Evolutionary conservation across 2,888 invertebrate genomes (phyloP), one percentile per base, ranked within the genome.

Genomic region (Muscina levida): DNA sequence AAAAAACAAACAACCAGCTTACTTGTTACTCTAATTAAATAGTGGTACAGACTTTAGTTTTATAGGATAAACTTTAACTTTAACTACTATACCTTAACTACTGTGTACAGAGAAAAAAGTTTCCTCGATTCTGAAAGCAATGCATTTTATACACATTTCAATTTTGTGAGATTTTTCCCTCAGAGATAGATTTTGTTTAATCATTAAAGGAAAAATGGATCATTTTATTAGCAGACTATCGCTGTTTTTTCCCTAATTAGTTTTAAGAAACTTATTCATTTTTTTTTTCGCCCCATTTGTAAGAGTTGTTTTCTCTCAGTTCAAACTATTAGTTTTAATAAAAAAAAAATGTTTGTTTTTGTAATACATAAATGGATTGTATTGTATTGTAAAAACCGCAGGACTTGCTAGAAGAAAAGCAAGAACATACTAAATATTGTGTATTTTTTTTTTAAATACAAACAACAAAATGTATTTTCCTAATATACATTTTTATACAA

Each of bases 331-430:
- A 75, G 62, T 79, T 78, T 78, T 72, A 48, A 72, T 82, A 74
- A 31, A 71, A 13, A 15, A 56, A 74, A 71, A 31, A 5, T 31
- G 31, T 31, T 31, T 31, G 3, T 31, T 31, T 31, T 81, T 74
- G 67, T 71, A 72, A 78, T 56, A 74, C 62, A 72, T 79, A 31
- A 31, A 72, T 77, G 77, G 67, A 83, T 83, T 81, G 74, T 62
- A 74, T 53, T 80, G 75, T 73, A 74, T 72, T 37, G 39, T 31
- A 59, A 79, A 79, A 77, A 77, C 66, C n/a, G n/a, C n/a, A n/a
- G n/a, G n/a, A n/a, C n/a, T n/a, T n/a, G n/a, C n/a, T n/a, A n/a
- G n/a, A n/a, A n/a, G n/a, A n/a, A n/a, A n/a, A n/a, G n/a, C n/a
- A n/a, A n/a, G n/a, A n/a, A n/a, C n/a, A n/a, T n/a, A n/a, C n/a